These are phyloP conservation scores for Alloscopus bannaensis DNA, from an alignment of 2,888 invertebrate genomes.

Conservation along the genomic window DNA sequence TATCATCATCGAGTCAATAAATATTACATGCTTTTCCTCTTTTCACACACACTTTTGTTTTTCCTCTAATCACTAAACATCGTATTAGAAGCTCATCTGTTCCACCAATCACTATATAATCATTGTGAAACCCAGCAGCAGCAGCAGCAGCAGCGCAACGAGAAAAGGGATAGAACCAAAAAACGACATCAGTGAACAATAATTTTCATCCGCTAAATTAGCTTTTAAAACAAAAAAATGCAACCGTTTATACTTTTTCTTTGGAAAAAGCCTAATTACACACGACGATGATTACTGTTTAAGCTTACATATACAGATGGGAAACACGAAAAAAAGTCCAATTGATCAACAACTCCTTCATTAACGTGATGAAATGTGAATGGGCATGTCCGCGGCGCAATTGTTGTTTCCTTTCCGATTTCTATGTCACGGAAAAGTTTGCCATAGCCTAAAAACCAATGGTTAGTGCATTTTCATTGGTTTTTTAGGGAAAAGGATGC, in stretches of 20 bases:
- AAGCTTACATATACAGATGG: neutral
- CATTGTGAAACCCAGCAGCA: neutral
- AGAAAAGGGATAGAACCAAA: slow-evolving; percentile 13
- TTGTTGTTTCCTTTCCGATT: too few species aligned
- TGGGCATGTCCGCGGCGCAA: too few species aligned
- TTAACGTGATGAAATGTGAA: slow-evolving; percentile 13
- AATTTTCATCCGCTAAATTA: slow-evolving; percentile 3
- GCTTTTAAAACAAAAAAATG: neutral
- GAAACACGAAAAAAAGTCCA: neutral
- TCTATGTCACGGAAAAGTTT: too few species aligned
- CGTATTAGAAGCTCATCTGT: slow-evolving; percentile 22
- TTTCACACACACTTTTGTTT: slow-evolving; percentile 10
- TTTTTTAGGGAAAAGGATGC: too few species aligned
- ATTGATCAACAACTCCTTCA: neutral
- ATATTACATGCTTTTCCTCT: slow-evolving; percentile 63
- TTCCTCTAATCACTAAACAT: slow-evolving; percentile 22
- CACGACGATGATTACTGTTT: neutral
- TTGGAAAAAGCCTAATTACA: neutral
- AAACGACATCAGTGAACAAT: slow-evolving; percentile 17
- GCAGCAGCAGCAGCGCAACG: neutral
- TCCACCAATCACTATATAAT: slow-evolving; percentile 8
- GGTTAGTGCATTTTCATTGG: neutral
- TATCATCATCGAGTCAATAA: slow-evolving; percentile 65
- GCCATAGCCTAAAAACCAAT: neutral
- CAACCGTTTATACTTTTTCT: neutral